Conservation (phyloP, 2,797 vertebrate genomes). For the Apogon hyalosoma region DNA sequence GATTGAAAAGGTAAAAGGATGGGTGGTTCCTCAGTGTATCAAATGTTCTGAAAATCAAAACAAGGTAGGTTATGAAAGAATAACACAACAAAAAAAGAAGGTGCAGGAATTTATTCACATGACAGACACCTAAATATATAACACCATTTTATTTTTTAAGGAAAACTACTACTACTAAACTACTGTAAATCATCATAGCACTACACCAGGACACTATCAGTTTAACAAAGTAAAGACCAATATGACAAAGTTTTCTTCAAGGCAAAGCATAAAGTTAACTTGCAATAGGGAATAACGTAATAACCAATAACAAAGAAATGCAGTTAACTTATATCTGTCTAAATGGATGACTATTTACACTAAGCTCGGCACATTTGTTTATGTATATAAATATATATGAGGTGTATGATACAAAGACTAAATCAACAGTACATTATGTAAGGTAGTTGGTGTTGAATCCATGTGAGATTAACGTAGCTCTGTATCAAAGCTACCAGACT, state of each 20-base stretch:
- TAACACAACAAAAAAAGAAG: neutral
- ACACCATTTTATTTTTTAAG: too few species aligned
- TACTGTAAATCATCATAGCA: too few species aligned
- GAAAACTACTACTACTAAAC: too few species aligned
- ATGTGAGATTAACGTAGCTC: constrained; percentile 5
- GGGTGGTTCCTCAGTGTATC: constrained; percentile 98
- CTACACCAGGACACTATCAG: too few species aligned
- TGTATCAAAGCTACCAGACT: neutral
- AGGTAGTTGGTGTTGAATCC: neutral
- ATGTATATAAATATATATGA: neutral
- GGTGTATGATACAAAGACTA: neutral
- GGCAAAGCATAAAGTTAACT: too few species aligned
- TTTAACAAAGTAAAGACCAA: too few species aligned
- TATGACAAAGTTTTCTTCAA: too few species aligned
- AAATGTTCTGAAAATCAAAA: constrained; percentile 87
- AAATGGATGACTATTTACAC: neutral
- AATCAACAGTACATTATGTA: too few species aligned
- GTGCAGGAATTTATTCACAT: neutral
- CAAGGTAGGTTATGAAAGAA: neutral
- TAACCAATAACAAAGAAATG: too few species aligned
- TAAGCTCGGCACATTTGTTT: neutral
- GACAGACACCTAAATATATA: neutral
- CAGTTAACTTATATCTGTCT: neutral
- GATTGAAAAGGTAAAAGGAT: constrained; percentile 98
- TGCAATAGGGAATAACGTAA: too few species aligned